Conservation (phyloP, 2,113 vertebrate genomes). For the Nibea coibor region DNA sequence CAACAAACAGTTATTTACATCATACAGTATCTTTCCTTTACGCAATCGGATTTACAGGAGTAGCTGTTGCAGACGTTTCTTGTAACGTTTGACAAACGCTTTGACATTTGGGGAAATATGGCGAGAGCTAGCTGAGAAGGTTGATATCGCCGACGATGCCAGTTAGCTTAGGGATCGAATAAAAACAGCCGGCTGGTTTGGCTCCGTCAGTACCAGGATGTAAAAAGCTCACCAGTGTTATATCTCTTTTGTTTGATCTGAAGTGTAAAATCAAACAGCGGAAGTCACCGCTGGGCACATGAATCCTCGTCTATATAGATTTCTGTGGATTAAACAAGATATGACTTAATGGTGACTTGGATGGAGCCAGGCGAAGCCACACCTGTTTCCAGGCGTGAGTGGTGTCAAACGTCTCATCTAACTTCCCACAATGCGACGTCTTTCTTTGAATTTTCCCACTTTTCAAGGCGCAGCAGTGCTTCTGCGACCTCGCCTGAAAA, state of each 20-base stretch:
- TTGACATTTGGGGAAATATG: background rate
- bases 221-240: background rate
- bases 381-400: background rate
- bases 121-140: too few species aligned
- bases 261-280: background rate
- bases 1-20: slow-evolving; percentile 37
- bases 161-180: background rate
- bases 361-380: background rate
- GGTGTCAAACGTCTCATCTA: background rate
- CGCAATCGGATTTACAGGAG: slow-evolving; percentile 36
- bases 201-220: background rate
- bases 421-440: background rate
- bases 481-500: background rate
- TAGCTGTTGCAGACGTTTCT: slow-evolving; percentile 24
- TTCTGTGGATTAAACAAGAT: background rate
- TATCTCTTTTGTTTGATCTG: background rate
- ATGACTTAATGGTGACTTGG: background rate
- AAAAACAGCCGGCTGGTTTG: background rate
- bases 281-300: background rate
- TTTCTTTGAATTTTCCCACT: background rate
- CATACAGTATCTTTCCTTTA: slow-evolving; percentile 40
- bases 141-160: background rate
- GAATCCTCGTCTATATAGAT: background rate
- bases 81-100: background rate
- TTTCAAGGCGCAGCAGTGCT: background rate